Evolutionary conservation across 1,140 invertebrate species (phyloP).

Genomic region (Saccostrea glomerata): DNA sequence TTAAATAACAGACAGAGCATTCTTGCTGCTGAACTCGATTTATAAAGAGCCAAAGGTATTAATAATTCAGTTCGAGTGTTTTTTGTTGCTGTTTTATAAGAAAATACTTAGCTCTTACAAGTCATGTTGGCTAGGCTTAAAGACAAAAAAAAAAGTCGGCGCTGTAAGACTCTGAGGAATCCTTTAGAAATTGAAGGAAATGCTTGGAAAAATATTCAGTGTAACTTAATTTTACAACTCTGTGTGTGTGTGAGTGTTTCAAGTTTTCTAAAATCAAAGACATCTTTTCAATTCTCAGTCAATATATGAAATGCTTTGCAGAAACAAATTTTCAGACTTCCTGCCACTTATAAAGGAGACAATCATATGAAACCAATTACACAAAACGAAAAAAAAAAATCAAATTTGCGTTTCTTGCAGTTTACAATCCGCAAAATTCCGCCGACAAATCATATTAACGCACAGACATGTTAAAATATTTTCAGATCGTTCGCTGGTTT

Average conservation of each 20-base stretch:
- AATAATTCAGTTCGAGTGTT: background rate
- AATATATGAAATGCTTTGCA: background rate
- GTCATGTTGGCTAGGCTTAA: too few relatives aligned
- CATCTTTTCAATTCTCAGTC: background rate
- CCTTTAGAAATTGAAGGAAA: background rate
- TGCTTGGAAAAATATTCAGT: background rate
- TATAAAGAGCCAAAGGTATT: background rate
- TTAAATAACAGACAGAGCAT: background rate
- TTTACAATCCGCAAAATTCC: constrained; percentile 29
- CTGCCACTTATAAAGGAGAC: background rate
- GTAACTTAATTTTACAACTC: constrained; percentile 9
- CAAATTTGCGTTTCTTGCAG: constrained; percentile 15
- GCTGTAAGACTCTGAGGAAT: background rate
- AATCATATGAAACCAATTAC: constrained; percentile 9
- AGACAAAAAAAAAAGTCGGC: too few relatives aligned
- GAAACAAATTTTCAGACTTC: background rate
- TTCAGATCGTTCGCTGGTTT: background rate
- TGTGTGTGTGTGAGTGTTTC: background rate
- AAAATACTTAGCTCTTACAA: too few relatives aligned
- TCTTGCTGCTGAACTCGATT: background rate
- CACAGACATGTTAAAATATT: constrained; percentile 17
- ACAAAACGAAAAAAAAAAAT: background rate
- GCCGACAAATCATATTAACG: constrained; percentile 10
- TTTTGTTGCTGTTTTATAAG: background rate
- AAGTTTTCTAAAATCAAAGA: constrained; percentile 28